Conservation (phyloP, 2,113 vertebrate genomes). For the Perca schrenkii region DNA sequence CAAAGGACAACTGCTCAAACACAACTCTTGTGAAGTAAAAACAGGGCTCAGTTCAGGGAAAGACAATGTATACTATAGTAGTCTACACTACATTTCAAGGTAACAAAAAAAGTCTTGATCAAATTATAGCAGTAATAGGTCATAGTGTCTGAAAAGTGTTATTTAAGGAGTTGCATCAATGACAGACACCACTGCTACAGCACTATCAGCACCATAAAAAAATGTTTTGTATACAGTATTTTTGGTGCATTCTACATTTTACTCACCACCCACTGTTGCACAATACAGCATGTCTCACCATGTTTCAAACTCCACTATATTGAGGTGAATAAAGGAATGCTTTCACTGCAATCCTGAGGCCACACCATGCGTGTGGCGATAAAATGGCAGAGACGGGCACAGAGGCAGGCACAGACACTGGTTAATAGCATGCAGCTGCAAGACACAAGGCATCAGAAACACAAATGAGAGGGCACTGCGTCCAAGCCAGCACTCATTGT, state of each 20-base stretch:
- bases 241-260: slow-evolving; percentile 30
- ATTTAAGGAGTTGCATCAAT: slow-evolving; percentile 57
- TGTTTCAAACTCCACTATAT: slow-evolving; percentile 57
- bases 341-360: slow-evolving; percentile 37
- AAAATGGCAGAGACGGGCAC: slow-evolving; percentile 58
- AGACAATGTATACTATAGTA: background rate
- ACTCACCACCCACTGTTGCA: slow-evolving; percentile 49
- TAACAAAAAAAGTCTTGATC: slow-evolving; percentile 10
- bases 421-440: slow-evolving; percentile 64
- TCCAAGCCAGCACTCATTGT: slow-evolving; percentile 30
- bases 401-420: slow-evolving; percentile 53
- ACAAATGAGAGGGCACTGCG: slow-evolving; percentile 4
- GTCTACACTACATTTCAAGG: background rate
- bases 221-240: slow-evolving; percentile 45
- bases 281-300: slow-evolving; percentile 61
- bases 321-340: slow-evolving; percentile 46
- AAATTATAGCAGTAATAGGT: slow-evolving; percentile 45
- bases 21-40: slow-evolving; percentile 9
- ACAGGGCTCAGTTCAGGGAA: background rate
- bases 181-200: slow-evolving; percentile 11
- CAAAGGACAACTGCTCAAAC: slow-evolving; percentile 35
- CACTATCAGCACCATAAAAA: slow-evolving; percentile 43
- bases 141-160: slow-evolving; percentile 32
- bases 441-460: slow-evolving; percentile 54
- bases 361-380: slow-evolving; percentile 37